Evolutionary conservation across 2,888 invertebrate species (phyloP), one percentile per base, ranked within the genome.

Genomic region (Psococerastis gibbosa): DNA sequence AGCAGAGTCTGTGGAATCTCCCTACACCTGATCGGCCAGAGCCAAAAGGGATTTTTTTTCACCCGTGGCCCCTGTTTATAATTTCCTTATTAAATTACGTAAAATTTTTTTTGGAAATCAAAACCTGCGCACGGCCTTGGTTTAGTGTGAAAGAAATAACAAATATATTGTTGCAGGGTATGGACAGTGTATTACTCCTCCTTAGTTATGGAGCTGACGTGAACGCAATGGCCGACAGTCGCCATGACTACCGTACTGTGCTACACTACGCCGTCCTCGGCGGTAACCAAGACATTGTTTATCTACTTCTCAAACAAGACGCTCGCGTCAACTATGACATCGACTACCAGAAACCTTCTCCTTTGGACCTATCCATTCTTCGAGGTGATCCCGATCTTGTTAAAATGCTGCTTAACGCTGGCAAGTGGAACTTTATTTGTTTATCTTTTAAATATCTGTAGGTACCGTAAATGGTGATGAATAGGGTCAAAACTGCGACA

Each of bases 261-360:
- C 67, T 92, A 56, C 89, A 91, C 57, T 89, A 85, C 58, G 89
- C 85, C 2, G 80, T 89, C 0, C 68, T 85, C 38, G 78, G 81
- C 45, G 88, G 82, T 27, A 77, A 74, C 51, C 69, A 75, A 8
- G 70, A 71, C 3, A 74, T 78, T n/a, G 81, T 87, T 1, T 76
- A 78, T 53, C 64, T 87, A 41, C 61, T 92, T 45, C 67, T 89
- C 41, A 79, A 83, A 56, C 81, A 84, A 58, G 88, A 88, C 0
- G 87, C 87, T 0, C 67, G 67, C 22, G 69, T 84, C 2, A 75
- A 75, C 57, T 75, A 73, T 56, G 59, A 64, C 5, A 55, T 63
- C 0, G 69, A 69, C 22, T 73, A 73, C 53, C 68, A 69, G 51
- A 79, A 79, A 55, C 81, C 82, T 0, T 79, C 82, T 43, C 81